Base-by-base conservation (phyloP, 2,888 invertebrate genomes). In the Odontomyia ornata region DNA sequence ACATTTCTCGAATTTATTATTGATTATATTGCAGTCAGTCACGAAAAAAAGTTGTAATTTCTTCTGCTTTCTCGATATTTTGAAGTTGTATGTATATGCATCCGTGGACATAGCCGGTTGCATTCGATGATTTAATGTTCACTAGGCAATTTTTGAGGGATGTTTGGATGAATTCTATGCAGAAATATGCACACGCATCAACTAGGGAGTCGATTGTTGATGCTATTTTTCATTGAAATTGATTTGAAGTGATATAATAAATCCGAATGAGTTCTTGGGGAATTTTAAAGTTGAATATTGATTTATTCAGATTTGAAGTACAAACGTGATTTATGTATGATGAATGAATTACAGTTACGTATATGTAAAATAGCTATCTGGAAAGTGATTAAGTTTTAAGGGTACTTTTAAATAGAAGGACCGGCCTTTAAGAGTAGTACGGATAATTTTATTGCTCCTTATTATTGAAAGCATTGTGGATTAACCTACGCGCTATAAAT, bases 1-100 rank as follows among this genome's bases (percentile, higher is more conserved):
- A 69, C 69, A 69, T 69, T 69, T 69, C 69, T 47, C 69, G 69
- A 69, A 43, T 23, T 69, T 69, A 69, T 69, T 69, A 69, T 69
- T 69, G 69, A 69, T 69, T 69, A 69, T 69, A 69, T 69, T 69
- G 69, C 69, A 69, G 69, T 69, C 69, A 69, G 69, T 69, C 69
- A 69, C 69, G 69, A 69, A 47, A 69, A 69, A 69, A 69, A 46
- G 69, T 23, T 47, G 46, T 69, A 69, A 69, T 69, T 69, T 47
- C 69, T 69, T 46, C 13, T 69, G 46, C 69, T 47, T 69, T 69
- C 46, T 46, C 11, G 69, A 2, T 65, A 25, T n/a, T 36, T 21
- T 65, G 5, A 23, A 25, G 23, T 69, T 30, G 5, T 23, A 11
- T 47, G 18, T 69, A 11, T 69, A 36, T 3, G 5, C 9, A 36